phyloP scores from a whole-genome alignment of 2,797 vertebrate species.

The Vultur gryphus region DNA sequence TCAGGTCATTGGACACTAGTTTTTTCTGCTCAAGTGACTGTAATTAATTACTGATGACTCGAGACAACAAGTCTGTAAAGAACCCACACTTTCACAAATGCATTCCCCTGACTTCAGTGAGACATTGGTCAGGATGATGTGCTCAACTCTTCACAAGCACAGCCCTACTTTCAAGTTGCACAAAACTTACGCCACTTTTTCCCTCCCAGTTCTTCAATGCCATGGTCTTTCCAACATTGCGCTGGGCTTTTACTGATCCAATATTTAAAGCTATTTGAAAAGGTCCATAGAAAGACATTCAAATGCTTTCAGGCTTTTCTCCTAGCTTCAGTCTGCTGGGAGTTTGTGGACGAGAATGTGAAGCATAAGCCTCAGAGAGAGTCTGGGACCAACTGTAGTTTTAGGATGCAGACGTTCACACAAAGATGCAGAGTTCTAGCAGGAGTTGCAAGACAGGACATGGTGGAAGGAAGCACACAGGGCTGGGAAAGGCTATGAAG shows the following conservation, averaged over 20 bases:
- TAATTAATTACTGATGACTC: neutral
- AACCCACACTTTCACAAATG: neutral
- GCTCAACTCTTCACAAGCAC: neutral
- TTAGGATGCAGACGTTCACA: neutral
- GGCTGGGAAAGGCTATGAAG: neutral
- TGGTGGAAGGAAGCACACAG: neutral
- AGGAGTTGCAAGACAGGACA: neutral
- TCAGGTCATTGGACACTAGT: neutral
- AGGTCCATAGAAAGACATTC: neutral
- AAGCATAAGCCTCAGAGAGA: neutral
- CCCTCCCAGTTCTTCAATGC: neutral
- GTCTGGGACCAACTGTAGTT: neutral
- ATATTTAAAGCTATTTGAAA: conserved; percentile 16
- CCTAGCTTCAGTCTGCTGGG: neutral
- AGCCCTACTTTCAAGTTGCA: neutral
- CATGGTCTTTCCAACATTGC: neutral
- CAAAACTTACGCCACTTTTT: neutral
- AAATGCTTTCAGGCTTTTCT: conserved; percentile 20
- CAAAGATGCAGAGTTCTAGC: neutral
- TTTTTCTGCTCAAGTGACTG: neutral
- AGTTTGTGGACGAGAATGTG: neutral
- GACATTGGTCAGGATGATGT: neutral
- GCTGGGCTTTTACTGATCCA: neutral
- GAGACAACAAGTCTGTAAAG: neutral
- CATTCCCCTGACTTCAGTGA: neutral